Conservation (phyloP, 2,797 vertebrate genomes). For the Brachymystax lenok region DNA sequence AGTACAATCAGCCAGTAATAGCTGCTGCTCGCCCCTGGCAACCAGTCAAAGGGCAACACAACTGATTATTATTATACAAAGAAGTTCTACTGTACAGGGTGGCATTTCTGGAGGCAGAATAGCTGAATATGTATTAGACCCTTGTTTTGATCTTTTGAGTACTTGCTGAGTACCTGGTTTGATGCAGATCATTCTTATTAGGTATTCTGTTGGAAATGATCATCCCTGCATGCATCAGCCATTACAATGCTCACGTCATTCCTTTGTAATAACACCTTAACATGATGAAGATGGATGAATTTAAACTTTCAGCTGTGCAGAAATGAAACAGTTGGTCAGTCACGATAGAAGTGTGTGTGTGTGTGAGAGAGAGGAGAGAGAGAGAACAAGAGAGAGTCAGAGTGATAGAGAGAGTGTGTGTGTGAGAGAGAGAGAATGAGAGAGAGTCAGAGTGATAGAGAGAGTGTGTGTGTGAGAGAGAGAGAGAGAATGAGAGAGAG, state of each 20-base stretch:
- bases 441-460: background rate
- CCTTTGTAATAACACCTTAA: background rate
- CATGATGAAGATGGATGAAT: background rate
- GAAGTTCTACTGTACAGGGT: background rate
- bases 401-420: too few relatives aligned
- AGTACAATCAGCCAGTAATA: background rate
- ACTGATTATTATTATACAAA: background rate
- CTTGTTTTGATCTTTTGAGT: background rate
- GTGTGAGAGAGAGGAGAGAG: slow-evolving; percentile 5
- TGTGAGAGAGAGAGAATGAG: background rate
- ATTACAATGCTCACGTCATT: background rate
- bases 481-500: too few relatives aligned
- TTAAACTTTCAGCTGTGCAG: background rate
- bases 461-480: background rate
- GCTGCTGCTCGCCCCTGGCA: background rate
- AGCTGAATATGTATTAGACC: slow-evolving; percentile 4
- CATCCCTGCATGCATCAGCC: background rate
- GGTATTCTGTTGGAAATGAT: background rate
- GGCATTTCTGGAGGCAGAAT: background rate
- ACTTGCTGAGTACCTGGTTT: background rate
- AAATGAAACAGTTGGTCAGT: background rate
- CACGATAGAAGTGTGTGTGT: background rate
- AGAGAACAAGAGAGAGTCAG: too few relatives aligned
- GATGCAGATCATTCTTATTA: background rate
- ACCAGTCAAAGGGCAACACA: background rate